Evolutionary conservation across 2,888 invertebrate species (phyloP).

Genomic region (Lasioglossum zephyrum): DNA sequence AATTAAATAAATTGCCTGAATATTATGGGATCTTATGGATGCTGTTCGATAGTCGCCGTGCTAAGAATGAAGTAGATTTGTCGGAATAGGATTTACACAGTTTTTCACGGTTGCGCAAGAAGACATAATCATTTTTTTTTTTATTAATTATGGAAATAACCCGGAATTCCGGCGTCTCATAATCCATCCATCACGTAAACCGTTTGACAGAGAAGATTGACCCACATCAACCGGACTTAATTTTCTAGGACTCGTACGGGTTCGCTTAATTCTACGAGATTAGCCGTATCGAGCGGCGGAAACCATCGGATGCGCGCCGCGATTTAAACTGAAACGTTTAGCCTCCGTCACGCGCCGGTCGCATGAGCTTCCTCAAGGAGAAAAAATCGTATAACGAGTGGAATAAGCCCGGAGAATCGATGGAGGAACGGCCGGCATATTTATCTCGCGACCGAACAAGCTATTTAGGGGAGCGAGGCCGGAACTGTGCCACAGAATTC

Average conservation of each 20-base stretch:
- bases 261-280: conserved; percentile 4
- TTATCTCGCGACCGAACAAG: neutral
- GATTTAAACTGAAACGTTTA: conserved; percentile 3
- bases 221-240: neutral
- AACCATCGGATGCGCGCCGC: neutral
- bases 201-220: neutral
- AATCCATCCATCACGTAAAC: neutral
- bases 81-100: no score
- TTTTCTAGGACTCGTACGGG: neutral
- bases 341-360: conserved; percentile 18
- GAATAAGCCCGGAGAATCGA: neutral
- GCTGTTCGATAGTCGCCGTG: neutral
- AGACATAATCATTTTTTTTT: neutral
- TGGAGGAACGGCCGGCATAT: neutral
- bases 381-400: neutral
- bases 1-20: neutral
- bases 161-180: neutral
- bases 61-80: neutral
- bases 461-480: conserved; percentile 1
- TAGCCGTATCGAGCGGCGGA: neutral
- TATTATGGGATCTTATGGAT: neutral
- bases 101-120: neutral
- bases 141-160: neutral
- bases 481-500: neutral
- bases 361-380: conserved; percentile 8